Evolutionary conservation across 37 sponge, comb jelly and placozoan genomes (phyloP), one percentile per base, ranked within the genome.

Genomic region (Aphrocallistes beatrix): DNA sequence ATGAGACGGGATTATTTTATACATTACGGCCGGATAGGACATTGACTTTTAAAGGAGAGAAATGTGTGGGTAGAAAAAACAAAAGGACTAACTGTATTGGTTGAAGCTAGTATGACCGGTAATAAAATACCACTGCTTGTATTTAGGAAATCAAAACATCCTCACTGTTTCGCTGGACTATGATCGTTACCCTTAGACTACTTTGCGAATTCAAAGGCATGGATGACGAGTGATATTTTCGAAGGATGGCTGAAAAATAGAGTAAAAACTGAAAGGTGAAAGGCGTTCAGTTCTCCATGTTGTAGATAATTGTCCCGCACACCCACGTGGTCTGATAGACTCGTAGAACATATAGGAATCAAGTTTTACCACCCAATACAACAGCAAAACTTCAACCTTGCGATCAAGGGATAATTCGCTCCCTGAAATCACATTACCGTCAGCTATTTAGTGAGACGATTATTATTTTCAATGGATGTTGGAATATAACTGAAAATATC

Each of bases 191-290:
- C 60, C 1, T 39, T 85, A 0, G 60, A 49, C 1, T 50, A 85
- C 60, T 9, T n/a, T 85, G 85, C 60, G 60, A 85, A 85, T 51
- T 16, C 23, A 1, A 85, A 49, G 0, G 38, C 85, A 37, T 85
- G 85, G 60, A 85, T 85, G 85, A 85, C 85, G 3, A 1, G 85
- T 13, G 85, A 50, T n/a, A 30, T 85, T 6, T 85, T 85, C 9
- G 37, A 85, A 50, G 85, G 51, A 38, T 51, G 9, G 38, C 60
- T 50, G 85, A 1, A 49, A 38, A 85, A 84, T 9, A 25, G 1
- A 69, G 51, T 13, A 50, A 0, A 85, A 34, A 50, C 37, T 85
- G 1, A 0, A 1, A 1, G 1, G 25, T 1, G 38, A 1, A 85
- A 1, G 37, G 1, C 37, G 85, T n/a, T 1, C 1, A 9, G 23